Evolutionary conservation across 2,113 vertebrate genomes (phyloP).

Genomic region (Picathartes gymnocephalus): DNA sequence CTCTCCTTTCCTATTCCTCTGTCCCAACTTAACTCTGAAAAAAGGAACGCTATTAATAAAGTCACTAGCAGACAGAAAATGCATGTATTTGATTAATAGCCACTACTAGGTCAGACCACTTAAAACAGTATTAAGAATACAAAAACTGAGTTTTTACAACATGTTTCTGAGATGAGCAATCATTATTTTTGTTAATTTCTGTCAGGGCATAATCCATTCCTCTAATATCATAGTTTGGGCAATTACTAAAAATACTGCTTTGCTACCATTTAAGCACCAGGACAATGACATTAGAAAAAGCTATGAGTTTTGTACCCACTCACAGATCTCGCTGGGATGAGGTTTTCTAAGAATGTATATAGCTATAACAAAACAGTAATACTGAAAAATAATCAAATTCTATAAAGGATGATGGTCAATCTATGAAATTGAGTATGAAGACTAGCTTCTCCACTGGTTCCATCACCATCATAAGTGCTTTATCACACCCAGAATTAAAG

Average conservation of each 20-base stretch:
- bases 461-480: neutral
- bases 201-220: neutral
- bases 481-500: neutral
- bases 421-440: neutral
- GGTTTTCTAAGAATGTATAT: neutral
- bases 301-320: neutral
- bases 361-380: neutral
- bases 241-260: neutral
- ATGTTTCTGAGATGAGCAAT: neutral
- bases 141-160: neutral
- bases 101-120: neutral
- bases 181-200: neutral
- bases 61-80: neutral
- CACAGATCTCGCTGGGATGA: neutral
- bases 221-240: neutral
- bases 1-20: neutral
- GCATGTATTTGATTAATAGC: neutral
- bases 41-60: neutral
- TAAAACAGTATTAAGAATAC: neutral
- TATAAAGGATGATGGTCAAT: neutral
- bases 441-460: neutral
- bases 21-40: neutral
- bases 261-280: neutral
- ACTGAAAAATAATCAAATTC: neutral
- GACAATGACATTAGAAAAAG: neutral